Evolutionary conservation across 2,113 vertebrate genomes (phyloP).

Genomic region (Aspiorhynchus laticeps): DNA sequence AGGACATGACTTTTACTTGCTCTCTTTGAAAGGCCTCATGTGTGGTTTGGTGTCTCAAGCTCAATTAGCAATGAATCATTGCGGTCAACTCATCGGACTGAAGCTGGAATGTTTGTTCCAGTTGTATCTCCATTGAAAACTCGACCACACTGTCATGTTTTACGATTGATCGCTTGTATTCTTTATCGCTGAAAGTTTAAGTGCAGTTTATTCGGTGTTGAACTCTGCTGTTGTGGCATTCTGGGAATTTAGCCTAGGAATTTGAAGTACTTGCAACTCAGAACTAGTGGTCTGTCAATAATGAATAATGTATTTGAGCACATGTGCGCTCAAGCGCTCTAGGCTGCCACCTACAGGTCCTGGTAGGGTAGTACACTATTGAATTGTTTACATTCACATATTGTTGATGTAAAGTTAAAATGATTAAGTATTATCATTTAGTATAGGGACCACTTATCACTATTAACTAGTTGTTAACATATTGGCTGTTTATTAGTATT

Average conservation of each 20-base stretch:
- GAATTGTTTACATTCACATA: no score
- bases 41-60: slow-evolving; percentile 73
- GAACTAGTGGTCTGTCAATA: no score
- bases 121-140: slow-evolving; percentile 10
- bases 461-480: no score
- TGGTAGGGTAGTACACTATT: no score
- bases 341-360: no score
- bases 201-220: background rate
- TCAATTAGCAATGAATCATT: slow-evolving; percentile 69
- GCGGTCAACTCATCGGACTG: slow-evolving; percentile 6
- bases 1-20: slow-evolving; percentile 43
- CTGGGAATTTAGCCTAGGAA: background rate
- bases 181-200: background rate
- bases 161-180: background rate
- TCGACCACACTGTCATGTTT: slow-evolving; percentile 10
- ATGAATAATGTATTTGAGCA: no score
- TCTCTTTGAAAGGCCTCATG: slow-evolving; percentile 57
- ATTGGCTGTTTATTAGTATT: no score
- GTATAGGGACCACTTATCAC: no score
- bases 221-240: background rate
- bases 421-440: no score
- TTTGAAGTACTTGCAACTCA: background rate
- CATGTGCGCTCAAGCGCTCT: no score
- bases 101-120: slow-evolving; percentile 7
- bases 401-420: no score